Evolutionary conservation across 2,113 vertebrate species (phyloP).

Genomic region (Chaetops frenatus): DNA sequence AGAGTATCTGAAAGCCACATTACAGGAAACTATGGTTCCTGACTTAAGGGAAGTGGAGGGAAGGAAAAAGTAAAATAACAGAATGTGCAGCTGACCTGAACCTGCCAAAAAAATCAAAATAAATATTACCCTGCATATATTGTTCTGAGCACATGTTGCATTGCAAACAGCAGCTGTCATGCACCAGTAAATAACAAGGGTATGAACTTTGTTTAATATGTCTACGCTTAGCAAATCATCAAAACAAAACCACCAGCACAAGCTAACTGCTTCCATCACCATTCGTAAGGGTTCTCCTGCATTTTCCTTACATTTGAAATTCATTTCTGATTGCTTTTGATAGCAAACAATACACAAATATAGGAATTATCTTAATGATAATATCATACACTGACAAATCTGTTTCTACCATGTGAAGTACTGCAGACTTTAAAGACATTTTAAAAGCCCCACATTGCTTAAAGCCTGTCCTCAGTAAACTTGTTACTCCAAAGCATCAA

Average conservation of each 20-base stretch:
- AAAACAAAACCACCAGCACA: background rate
- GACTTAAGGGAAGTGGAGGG: constrained; percentile 39
- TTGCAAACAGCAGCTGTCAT: background rate
- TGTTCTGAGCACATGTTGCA: background rate
- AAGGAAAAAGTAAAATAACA: constrained; percentile 60
- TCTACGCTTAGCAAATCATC: background rate
- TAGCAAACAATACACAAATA: background rate
- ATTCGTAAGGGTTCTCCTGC: background rate
- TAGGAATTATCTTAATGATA: background rate
- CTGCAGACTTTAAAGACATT: background rate
- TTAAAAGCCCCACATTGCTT: background rate
- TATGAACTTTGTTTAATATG: background rate
- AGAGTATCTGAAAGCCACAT: constrained; percentile 51
- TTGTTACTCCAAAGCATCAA: background rate
- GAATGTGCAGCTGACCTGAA: constrained; percentile 22
- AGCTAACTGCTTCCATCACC: background rate
- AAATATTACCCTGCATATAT: constrained; percentile 25
- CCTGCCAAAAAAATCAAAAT: constrained; percentile 30
- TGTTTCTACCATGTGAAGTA: background rate
- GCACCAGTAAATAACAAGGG: background rate
- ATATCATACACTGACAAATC: background rate
- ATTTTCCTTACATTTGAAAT: background rate
- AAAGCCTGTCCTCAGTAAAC: background rate
- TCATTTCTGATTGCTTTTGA: background rate
- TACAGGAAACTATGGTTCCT: constrained; percentile 60